Base-by-base conservation (phyloP, 2,888 invertebrate species). In the Orchesellides sinensis region DNA sequence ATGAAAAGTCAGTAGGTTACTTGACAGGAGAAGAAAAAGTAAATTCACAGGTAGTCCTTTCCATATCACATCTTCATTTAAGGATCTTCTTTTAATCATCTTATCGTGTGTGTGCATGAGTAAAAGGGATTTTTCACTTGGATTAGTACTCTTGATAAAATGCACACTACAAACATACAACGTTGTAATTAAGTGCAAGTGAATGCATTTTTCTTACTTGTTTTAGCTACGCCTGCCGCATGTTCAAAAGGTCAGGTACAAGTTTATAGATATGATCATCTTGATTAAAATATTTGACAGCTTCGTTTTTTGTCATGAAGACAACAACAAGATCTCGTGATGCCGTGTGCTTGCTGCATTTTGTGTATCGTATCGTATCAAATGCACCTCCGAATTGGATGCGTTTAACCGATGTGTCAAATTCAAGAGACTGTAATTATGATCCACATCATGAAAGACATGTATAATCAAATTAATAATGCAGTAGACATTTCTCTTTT, bases 1-100 rank as follows among this genome's bases (percentile, higher is more conserved):
- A 52, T 74, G 25, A 63, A 74, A 63, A 74, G 63, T 74, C 73
- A 74, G 63, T 74, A 19, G 73, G 73, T 63, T 74, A 74, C 35
- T 35, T 63, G 63, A 52, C 14, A 21, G 10, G 40, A 40, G 2
- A 40, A 40, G 40, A 40, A n/a, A 32, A 21, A 40, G 35, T 25
- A 21, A 23, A 12, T 65, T 23, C 19, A 56, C 32, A 40, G 40
- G 35, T 8, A 23, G 56, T 19, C 3, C 17, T 23, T n/a, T n/a
- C n/a, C n/a, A n/a, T n/a, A 52, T 52, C 52, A 69, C 8, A 45
- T 47, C n/a, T 29, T 3, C 19, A 23, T 25, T 70, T 5, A n/a
- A 72, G 17, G 35, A 56, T 70, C 17, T 72, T 54, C 17, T 23
- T 70, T 27, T 21, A 25, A 27, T 23, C 40, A 56, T 56, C 35